Evolutionary conservation across 2,113 vertebrate species (phyloP).

Genomic region (Melospiza melodia): DNA sequence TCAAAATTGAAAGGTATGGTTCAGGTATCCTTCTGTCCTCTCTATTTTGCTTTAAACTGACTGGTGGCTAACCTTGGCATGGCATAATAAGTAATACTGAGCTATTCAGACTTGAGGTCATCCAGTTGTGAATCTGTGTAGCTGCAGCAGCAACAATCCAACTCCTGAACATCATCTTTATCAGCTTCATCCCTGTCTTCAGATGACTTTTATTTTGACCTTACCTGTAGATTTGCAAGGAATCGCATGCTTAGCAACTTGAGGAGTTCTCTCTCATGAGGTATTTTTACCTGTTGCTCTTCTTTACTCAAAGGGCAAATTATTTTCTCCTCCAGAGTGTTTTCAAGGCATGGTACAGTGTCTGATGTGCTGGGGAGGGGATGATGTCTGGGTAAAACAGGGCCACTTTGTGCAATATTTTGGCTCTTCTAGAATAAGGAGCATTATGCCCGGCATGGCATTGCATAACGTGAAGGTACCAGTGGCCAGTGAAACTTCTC

Average conservation of each 20-base stretch:
- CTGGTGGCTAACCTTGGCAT: not conserved
- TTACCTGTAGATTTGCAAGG: not conserved
- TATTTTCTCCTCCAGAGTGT: conserved; percentile 17
- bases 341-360: conserved; percentile 6
- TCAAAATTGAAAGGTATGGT: not conserved
- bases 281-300: conserved; percentile 7
- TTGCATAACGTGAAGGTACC: conserved; percentile 8
- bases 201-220: not conserved
- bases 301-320: conserved; percentile 23
- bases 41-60: not conserved
- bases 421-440: conserved; percentile 45
- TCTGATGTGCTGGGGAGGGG: not conserved
- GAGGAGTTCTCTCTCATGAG: not conserved
- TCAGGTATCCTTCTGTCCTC: not conserved
- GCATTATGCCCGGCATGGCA: not conserved
- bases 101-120: not conserved
- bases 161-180: not conserved
- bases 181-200: not conserved
- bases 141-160: not conserved
- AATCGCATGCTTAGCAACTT: not conserved
- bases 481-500: not conserved
- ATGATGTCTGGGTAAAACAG: conserved; percentile 22
- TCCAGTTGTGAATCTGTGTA: not conserved
- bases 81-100: not conserved
- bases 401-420: conserved; percentile 48